Evolutionary conservation across 2,888 invertebrate genomes (phyloP), one percentile per base, ranked within the genome.

Genomic region (Eulithis testata): DNA sequence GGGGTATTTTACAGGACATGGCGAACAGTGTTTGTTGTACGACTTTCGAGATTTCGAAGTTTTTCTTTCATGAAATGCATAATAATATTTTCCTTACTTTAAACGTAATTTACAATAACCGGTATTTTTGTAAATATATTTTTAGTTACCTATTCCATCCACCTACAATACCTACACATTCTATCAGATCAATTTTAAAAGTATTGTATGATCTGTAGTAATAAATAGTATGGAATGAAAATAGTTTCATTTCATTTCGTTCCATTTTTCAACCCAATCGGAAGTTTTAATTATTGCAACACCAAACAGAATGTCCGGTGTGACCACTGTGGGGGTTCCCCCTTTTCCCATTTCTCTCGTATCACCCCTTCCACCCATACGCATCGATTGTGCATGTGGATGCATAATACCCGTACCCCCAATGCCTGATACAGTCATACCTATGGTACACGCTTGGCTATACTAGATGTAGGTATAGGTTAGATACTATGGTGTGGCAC

Each of bases 301-400:
- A 80, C 68, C 68, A 70, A 65, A 14, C 69, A 66, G 68, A 66
- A 61, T 67, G 71, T 59, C 64, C 69, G 36, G 31, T 63, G 61
- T 65, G 61, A 55, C 63, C 66, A 64, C 54, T 14, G 43, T 8
- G 50, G 55, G 59, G 60, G 36, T 53, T 4, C 0, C 21, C 47
- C 66, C 60, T 49, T 49, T 6, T 31, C 61, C 71, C 65, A 63
- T 63, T 63, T 64, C 65, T 58, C 67, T 69, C 71, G 37, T 62
- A 4, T 36, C 60, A 50, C 61, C 63, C 67, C 63, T 60, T 59
- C 62, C 73, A 73, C 82, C 80, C 76, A 62, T 74, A 86, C 85
- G 86, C 87, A 88, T 89, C 87, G 87, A 88, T 88, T 88, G 83
- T 77, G 84, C 86, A 87, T 88, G 85, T 86, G 88, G 88, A 88